Evolutionary conservation across 2,888 invertebrate species (phyloP).

Genomic region (Clivina fossor): DNA sequence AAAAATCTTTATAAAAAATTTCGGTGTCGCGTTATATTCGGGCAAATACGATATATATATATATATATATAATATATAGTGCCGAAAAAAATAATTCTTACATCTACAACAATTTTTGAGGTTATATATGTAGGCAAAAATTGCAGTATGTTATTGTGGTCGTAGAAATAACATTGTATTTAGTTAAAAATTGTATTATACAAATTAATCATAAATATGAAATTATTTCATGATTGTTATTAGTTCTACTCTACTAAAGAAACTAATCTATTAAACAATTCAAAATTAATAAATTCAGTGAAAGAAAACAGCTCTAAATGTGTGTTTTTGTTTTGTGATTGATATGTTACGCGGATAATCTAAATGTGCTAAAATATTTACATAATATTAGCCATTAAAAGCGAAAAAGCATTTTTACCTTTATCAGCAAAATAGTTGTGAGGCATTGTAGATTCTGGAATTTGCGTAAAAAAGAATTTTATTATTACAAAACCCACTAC

Average conservation of each 20-base stretch:
- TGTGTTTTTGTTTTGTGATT: not conserved
- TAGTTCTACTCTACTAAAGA: not conserved
- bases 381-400: conserved; percentile 31
- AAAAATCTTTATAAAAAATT: not conserved
- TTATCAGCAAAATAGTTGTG: conserved; percentile 59
- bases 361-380: conserved; percentile 21
- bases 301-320: not conserved
- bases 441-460: conserved; percentile 55
- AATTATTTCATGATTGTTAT: not conserved
- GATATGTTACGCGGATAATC: not conserved
- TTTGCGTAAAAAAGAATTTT: conserved; percentile 8
- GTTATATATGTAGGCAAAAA: no score
- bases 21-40: no score
- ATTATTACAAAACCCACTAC: conserved; percentile 10
- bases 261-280: not conserved
- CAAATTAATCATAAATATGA: not conserved
- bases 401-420: conserved; percentile 51
- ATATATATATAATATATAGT: no score
- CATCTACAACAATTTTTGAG: no score
- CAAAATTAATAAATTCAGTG: not conserved
- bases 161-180: no score
- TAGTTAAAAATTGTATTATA: not conserved
- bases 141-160: no score
- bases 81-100: no score
- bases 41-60: no score